Evolutionary conservation across 1,140 invertebrate genomes (phyloP), one percentile per base, ranked within the genome.

Genomic region (Onthophagus taurus): DNA sequence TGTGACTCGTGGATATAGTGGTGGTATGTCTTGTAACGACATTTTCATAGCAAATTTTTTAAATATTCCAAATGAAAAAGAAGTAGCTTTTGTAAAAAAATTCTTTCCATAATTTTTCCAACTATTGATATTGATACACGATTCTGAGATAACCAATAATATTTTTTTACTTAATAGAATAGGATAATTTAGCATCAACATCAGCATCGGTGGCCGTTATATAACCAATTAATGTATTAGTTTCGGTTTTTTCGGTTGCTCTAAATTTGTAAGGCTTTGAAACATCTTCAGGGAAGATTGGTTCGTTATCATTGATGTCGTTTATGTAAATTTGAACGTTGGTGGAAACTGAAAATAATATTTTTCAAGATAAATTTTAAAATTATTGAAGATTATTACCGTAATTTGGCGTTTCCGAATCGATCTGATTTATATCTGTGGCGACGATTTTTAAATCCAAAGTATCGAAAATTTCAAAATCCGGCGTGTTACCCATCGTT

Each of bases 391-490:
- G 12, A 44, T 23, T 1, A 6, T 35, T 35, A 45, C 44, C 44
- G 6, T 9, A 17, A 31, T 1, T 29, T 1, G 24, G 31, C 5
- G 13, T 12, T 9, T 12, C 7, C 8, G 4, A 14, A 33, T 39
- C 24, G 0, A 2, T 16, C 33, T 45, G 36, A 21, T 70, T 66
- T 2, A 49, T 47, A 44, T 76, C 74, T 2, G 53, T 57, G 0
- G 72, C 68, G 13, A 51, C 50, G 18, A 76, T 53, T 2, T 51
- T 59, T 17, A 76, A 53, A 54, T 70, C 73, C 3, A 76, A 54
- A 6, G 68, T 59, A 47, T 76, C 72, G 45, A 72, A 76, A 47
- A 65, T 57, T 56, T 75, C 72, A 50, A 66, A 76, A 57, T 75
- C 72, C 11, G 38, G 38, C 2, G 38, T 41, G n/a, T 41, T 21